A percentile compares a stretch with the other conserved stretches of the same genome.
phyloP scores from a whole-genome alignment of 2,888 invertebrate genomes.

The Elegia similella region DNA sequence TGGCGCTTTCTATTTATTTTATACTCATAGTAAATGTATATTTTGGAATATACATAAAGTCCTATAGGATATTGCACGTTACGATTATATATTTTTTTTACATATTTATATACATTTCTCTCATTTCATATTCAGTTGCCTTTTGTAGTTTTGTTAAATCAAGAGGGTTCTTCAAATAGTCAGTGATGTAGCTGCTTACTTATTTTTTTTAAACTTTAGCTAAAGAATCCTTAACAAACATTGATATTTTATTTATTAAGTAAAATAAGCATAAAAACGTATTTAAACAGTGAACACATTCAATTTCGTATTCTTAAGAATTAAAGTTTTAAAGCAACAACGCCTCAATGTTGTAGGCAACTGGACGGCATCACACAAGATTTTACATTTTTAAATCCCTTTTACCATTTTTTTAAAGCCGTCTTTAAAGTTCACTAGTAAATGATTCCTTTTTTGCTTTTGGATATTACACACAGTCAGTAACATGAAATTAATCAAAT shows the following conservation, averaged over 20 bases:
- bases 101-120: neutral
- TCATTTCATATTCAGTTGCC: neutral
- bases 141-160: neutral
- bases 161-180: neutral
- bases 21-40: no score
- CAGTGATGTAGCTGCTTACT: neutral
- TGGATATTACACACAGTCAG: no score
- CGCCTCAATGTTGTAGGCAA: conserved; percentile 46
- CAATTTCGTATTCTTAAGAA: conserved; percentile 41
- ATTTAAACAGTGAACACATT: conserved; percentile 58
- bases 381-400: conserved; percentile 19
- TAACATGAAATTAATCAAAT: no score
- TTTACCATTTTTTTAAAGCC: conserved; percentile 16
- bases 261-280: conserved; percentile 1
- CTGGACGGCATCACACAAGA: conserved; percentile 57
- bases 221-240: neutral
- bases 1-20: no score
- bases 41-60: neutral
- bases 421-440: conserved; percentile 13
- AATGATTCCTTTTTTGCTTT: no score
- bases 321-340: conserved; percentile 47
- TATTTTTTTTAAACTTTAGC: no score
- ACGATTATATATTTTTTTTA: neutral
- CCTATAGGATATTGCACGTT: neutral
- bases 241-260: neutral